Conservation (phyloP, 2,797 vertebrate genomes). For the Channallabes apus region DNA sequence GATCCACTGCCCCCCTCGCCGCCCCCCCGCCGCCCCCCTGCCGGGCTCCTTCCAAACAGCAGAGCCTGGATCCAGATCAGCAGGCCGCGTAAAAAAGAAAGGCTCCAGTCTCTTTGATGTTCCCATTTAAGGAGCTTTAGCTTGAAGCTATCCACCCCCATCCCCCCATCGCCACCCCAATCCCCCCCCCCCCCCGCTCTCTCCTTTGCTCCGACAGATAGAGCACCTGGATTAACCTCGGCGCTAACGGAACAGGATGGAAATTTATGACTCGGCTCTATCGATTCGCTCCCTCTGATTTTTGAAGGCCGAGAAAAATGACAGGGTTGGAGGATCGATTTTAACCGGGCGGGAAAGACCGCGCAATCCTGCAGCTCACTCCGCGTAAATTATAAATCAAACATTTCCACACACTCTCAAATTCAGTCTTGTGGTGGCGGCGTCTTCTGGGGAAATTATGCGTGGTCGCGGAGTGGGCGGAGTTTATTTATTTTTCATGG, state of each 20-base stretch:
- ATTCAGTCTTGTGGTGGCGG: background rate
- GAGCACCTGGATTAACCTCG: slow-evolving; percentile 56
- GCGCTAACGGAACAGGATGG: slow-evolving; percentile 39
- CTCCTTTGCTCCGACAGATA: slow-evolving; percentile 30
- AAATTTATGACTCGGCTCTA: slow-evolving; percentile 50
- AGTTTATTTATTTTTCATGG: background rate
- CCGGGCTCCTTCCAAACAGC: slow-evolving; percentile 33
- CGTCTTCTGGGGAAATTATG: background rate
- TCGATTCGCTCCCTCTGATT: slow-evolving; percentile 51
- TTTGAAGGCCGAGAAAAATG: slow-evolving; percentile 53
- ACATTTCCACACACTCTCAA: slow-evolving; percentile 37
- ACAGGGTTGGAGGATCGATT: slow-evolving; percentile 51
- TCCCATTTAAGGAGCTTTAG: slow-evolving; percentile 47
- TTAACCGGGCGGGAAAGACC: slow-evolving; percentile 31
- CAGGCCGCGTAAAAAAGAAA: slow-evolving; percentile 35
- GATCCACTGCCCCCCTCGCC: slow-evolving; percentile 18
- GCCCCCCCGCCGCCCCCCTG: slow-evolving; percentile 29
- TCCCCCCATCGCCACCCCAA: background rate
- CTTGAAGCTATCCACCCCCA: slow-evolving; percentile 19
- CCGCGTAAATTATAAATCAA: slow-evolving; percentile 40
- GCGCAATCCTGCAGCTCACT: slow-evolving; percentile 33
- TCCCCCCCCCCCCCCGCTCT: background rate
- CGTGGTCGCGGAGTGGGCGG: background rate
- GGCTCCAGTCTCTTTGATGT: slow-evolving; percentile 46
- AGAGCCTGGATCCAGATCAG: slow-evolving; percentile 3